phyloP scores from a whole-genome alignment of 2,113 vertebrate genomes.

The Montifringilla adamsi region DNA sequence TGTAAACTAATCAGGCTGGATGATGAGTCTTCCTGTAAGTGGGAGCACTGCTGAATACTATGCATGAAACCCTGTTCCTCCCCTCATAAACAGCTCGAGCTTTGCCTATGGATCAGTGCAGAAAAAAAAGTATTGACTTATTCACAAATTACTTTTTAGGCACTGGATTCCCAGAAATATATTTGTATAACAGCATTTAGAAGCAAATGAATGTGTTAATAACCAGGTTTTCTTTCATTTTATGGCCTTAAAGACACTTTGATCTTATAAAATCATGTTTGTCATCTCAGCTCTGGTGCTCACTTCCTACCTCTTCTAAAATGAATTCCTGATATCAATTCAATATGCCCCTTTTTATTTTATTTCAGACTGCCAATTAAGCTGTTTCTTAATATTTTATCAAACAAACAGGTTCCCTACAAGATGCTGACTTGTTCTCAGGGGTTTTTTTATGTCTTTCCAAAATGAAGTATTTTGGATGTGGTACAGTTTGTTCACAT shows the following conservation, averaged over 20 bases:
- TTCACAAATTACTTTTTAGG: constrained; percentile 9
- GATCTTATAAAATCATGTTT: not conserved
- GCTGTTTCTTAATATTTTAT: not conserved
- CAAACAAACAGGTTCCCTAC: not conserved
- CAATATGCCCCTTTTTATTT: not conserved
- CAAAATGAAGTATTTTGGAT: not conserved
- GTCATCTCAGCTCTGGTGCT: not conserved
- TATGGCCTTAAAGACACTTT: not conserved
- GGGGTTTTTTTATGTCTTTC: not conserved
- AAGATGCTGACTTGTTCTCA: not conserved
- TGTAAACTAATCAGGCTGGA: constrained; percentile 2
- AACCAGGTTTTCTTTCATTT: not conserved
- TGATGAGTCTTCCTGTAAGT: constrained; percentile 34
- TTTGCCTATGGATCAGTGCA: not conserved
- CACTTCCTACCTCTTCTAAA: not conserved
- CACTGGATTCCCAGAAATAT: constrained; percentile 3
- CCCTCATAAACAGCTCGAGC: not conserved
- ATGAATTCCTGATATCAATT: not conserved
- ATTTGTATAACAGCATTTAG: not conserved
- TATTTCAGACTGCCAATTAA: not conserved
- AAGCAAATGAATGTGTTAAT: not conserved
- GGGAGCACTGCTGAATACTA: not conserved
- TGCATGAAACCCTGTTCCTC: constrained; percentile 24
- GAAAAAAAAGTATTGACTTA: constrained; percentile 35
- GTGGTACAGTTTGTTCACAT: not conserved